These are phyloP conservation scores for Prionace glauca DNA, from an alignment of 2,797 vertebrate genomes.

Conservation along the genomic window DNA sequence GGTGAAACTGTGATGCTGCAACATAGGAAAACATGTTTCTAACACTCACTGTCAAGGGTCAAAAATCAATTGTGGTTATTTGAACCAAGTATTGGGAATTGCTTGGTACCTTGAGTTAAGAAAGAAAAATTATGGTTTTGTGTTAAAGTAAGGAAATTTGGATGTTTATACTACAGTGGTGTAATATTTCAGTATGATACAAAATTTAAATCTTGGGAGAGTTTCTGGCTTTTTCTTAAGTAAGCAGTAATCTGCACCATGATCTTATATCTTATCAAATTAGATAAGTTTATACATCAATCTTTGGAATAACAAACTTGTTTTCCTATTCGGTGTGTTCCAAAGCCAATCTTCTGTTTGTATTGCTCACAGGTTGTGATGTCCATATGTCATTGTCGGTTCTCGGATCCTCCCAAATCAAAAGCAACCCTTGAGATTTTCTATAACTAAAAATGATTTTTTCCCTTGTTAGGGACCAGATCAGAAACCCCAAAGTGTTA, in stretches of 20 bases:
- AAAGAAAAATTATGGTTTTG: background rate
- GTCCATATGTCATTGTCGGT: background rate
- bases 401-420: background rate
- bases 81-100: background rate
- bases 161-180: background rate
- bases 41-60: background rate
- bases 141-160: background rate
- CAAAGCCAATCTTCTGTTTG: background rate
- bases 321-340: background rate
- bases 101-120: no score
- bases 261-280: background rate
- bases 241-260: background rate
- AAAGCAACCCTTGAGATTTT: background rate
- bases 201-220: background rate
- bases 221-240: background rate
- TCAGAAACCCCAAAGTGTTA: no score
- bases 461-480: background rate
- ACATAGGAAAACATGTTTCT: background rate
- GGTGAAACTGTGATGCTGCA: background rate
- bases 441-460: background rate
- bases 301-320: background rate
- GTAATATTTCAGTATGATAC: background rate
- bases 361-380: background rate
- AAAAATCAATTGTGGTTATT: background rate
- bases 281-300: background rate